These are phyloP conservation scores for Petrocephalus microphthalmus DNA, from an alignment of 2,113 vertebrate genomes.

Conservation along the genomic window DNA sequence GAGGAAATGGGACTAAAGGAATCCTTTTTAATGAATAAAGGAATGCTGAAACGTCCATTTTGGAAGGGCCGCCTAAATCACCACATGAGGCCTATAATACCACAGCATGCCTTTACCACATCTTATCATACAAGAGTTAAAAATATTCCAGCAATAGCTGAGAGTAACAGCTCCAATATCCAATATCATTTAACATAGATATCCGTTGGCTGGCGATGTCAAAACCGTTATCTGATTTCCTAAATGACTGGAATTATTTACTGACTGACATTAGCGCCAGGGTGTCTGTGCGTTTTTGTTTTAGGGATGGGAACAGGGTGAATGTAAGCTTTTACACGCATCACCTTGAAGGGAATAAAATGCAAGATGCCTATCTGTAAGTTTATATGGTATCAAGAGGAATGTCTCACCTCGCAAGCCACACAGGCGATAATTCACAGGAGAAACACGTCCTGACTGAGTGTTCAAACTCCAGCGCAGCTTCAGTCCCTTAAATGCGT, in stretches of 20 bases:
- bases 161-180: neutral
- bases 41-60: neutral
- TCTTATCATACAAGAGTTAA: neutral
- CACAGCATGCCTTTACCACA: neutral
- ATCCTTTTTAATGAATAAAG: neutral
- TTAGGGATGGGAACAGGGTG: neutral
- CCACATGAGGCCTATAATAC: neutral
- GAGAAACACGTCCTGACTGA: neutral
- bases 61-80: neutral
- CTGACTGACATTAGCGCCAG: neutral
- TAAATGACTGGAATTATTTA: neutral
- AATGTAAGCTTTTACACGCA: neutral
- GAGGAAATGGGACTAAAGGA: neutral
- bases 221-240: neutral
- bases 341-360: neutral
- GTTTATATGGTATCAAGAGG: conserved; percentile 4
- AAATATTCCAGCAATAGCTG: neutral
- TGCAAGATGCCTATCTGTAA: neutral
- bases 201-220: neutral
- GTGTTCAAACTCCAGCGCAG: neutral
- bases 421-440: conserved; percentile 2
- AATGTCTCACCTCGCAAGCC: neutral
- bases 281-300: neutral
- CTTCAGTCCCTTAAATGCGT: neutral
- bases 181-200: neutral